Percentiles rank a stretch among this genome's conserved stretches.
These are phyloP conservation scores for Willisornis vidua DNA, from an alignment of 2,113 vertebrate genomes.

Conservation along the genomic window DNA sequence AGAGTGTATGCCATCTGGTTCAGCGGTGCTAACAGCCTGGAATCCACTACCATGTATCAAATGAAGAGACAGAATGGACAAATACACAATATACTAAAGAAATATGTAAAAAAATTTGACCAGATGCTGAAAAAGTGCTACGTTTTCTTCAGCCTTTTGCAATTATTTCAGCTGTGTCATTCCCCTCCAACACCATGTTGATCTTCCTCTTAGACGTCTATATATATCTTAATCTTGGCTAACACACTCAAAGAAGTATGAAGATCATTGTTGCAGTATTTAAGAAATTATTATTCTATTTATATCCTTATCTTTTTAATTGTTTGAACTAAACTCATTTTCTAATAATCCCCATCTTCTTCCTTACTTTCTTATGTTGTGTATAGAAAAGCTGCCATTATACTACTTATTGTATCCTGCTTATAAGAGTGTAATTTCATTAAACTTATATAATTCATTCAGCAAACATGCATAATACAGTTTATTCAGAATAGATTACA, in stretches of 20 bases:
- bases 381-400: conserved; percentile 53
- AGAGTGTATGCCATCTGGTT: conserved; percentile 66
- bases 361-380: conserved; percentile 9
- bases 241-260: not conserved
- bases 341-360: conserved; percentile 42
- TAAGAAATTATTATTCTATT: conserved; percentile 45
- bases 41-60: conserved; percentile 19
- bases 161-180: not conserved
- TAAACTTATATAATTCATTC: conserved; percentile 61
- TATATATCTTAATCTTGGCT: not conserved
- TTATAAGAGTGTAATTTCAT: conserved; percentile 56
- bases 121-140: not conserved
- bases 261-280: conserved; percentile 3
- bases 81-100: conserved; percentile 6
- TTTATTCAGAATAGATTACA: conserved; percentile 51
- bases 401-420: conserved; percentile 60
- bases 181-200: not conserved
- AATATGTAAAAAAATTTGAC: conserved; percentile 19
- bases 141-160: not conserved
- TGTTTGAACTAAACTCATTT: conserved; percentile 50
- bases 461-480: conserved; percentile 40
- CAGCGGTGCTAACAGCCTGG: conserved; percentile 49
- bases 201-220: not conserved
- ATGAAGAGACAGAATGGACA: conserved; percentile 47
- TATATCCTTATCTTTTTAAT: conserved; percentile 41